A percentile compares a stretch with the other conserved stretches of the same genome.
Evolutionary conservation across 2,888 invertebrate species (phyloP).

Genomic region (Frankliniella intonsa): DNA sequence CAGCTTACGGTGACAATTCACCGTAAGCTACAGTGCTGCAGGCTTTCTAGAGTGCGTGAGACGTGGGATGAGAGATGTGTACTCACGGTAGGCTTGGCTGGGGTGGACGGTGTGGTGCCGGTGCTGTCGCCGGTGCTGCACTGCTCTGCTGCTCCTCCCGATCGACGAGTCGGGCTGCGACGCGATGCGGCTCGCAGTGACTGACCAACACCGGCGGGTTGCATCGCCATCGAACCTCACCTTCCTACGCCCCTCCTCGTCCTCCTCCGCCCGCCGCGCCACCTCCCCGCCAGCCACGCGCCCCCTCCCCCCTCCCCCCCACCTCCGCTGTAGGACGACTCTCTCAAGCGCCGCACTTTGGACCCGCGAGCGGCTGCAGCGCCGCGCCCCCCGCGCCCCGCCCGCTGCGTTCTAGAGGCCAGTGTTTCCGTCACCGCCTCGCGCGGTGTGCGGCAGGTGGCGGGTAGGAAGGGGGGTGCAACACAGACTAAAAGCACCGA

Average conservation of each 20-base stretch:
- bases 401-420: neutral
- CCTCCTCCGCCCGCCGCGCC: neutral
- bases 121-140: neutral
- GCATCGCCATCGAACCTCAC: neutral
- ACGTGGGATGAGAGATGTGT: too few relatives aligned
- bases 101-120: neutral
- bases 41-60: too few relatives aligned
- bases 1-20: too few relatives aligned
- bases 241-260: neutral
- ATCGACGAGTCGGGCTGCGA: neutral
- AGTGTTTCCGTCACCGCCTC: too few relatives aligned
- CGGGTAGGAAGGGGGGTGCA: neutral
- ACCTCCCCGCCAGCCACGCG: neutral
- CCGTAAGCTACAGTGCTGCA: too few relatives aligned
- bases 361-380: neutral
- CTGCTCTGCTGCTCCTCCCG: neutral
- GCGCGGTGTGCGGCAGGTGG: neutral
- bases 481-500: neutral
- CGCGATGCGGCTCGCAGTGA: neutral
- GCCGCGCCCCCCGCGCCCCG: neutral
- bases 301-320: neutral
- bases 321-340: neutral
- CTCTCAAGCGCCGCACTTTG: conserved; percentile 4
- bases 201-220: neutral
- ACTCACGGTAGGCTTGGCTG: neutral